Evolutionary conservation across 2,888 invertebrate species (phyloP), one percentile per base, ranked within the genome.

Genomic region (Pseudeuparius sepicola): DNA sequence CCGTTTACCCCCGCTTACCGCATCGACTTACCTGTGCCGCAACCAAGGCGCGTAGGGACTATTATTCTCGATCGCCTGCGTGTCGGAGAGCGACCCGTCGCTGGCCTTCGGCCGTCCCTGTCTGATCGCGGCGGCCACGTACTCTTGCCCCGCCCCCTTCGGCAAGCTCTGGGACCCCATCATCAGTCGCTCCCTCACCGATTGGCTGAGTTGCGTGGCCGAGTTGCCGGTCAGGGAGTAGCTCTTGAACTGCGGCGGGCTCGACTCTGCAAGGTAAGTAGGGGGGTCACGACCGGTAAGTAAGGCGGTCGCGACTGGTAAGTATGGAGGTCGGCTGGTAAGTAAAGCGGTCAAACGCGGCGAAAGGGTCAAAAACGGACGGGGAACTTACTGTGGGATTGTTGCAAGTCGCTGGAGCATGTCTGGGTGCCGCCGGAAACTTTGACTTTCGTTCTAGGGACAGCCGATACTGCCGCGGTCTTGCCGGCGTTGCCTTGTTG

Each of bases 351-450:
- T 7, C 9, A 20, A 20, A 20, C 9, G 20, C 20, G 20, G 20
- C 9, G 6, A 20, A 20, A 20, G 9, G 20, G 9, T 6, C 20
- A 20, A 20, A 20, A 7, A 20, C 7, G 6, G 26, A 9, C 10
- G 10, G 15, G 10, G 17, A 13, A 47, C 49, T 50, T 43, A 53
- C 53, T 54, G 39, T 52, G 51, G 25, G 51, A 40, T 37, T 52
- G 54, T 40, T 51, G 51, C 11, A 51, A 41, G 44, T 51, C 51
- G 31, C 51, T 51, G 9, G 51, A 51, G 36, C 85, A 80, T 4
- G 89, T 89, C 60, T 90, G 89, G 0, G 89, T 88, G 15, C 89
- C 89, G 9, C 88, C 88, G 4, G 88, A 86, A 14, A 88, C 84
- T 66, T 89, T 89, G 17, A 88, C 81, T 65, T 87, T 86, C 1